phyloP scores from a whole-genome alignment of 2,113 vertebrate genomes.

The Stegostoma tigrinum region DNA sequence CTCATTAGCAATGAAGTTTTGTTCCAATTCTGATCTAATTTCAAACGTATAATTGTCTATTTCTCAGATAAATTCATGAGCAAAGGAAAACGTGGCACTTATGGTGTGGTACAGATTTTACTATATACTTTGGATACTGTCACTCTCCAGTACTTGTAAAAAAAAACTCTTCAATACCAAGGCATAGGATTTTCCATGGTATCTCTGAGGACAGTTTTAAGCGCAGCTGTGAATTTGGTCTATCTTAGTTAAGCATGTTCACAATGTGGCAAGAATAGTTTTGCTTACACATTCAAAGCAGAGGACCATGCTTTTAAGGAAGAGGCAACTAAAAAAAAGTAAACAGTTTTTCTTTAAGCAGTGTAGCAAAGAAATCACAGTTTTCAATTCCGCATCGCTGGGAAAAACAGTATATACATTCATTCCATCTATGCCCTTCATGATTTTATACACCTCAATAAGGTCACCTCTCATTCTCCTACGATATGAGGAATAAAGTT shows the following conservation, averaged over 20 bases:
- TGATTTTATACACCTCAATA: no score
- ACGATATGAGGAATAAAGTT: no score
- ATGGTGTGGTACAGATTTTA: neutral
- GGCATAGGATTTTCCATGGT: neutral
- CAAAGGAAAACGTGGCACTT: neutral
- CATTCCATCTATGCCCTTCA: no score
- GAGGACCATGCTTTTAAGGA: neutral
- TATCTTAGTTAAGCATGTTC: neutral
- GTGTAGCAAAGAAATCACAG: neutral
- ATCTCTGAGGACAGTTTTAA: neutral
- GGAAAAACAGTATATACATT: no score
- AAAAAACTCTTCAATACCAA: neutral
- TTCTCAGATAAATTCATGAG: conserved; percentile 3
- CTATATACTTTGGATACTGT: neutral
- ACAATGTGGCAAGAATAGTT: neutral
- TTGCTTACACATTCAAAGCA: neutral
- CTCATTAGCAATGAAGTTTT: neutral
- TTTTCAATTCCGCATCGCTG: no score
- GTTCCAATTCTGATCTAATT: neutral
- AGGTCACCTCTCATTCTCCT: no score
- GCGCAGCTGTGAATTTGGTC: neutral
- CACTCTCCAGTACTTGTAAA: neutral
- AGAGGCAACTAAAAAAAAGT: neutral
- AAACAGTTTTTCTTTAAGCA: neutral
- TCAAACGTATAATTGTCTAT: neutral